Base-by-base conservation (phyloP, 2,113 vertebrate species). In the Antennarius striatus region DNA sequence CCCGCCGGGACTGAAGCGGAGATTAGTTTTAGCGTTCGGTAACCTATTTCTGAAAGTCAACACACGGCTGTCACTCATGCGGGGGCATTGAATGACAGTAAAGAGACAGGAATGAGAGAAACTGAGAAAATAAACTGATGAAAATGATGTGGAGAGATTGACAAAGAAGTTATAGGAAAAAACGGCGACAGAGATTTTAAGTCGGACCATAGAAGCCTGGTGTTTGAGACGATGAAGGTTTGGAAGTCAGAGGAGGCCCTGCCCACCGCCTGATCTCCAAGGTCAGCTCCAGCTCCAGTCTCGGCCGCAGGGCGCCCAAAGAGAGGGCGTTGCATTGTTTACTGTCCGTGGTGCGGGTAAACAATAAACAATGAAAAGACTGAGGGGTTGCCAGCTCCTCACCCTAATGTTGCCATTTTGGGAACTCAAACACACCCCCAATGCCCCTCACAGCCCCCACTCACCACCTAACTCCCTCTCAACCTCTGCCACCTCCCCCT, bases 341-440 rank as follows among this genome's bases (percentile, higher is more conserved):
- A 88, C 63, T 64, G 77, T 91, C 87, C 90, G 56, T 54, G 86
- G 75, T 91, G 85, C 76, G 80, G 87, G 83, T 88, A 92, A 91
- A 91, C 83, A 91, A 90, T 93, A 93, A 94, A 95, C 92, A 94
- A 88, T 90, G 81, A 91, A 74, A 91, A 81, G 86, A 85, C 87
- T 76, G 56, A 85, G 90, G 82, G 78, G 77, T 70, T 72, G 83
- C 91, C 89, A 92, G 82, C 75, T 81, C 80, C 76, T 89, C 86
- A 83, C 86, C 92, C 89, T 85, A 84, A 84, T 90, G 90, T 77
- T 91, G 79, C 89, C 89, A 87, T 94, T 94, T 95, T 93, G 88
- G 90, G 88, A 88, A 71, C 69, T 87, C 86, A 87, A 85, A 86
- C 77, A n/a, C n/a, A 0, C 89, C 86, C 87, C 42, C 87, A 88